Evolutionary conservation across 2,888 invertebrate genomes (phyloP).

Genomic region (Falcaria lacertinaria): DNA sequence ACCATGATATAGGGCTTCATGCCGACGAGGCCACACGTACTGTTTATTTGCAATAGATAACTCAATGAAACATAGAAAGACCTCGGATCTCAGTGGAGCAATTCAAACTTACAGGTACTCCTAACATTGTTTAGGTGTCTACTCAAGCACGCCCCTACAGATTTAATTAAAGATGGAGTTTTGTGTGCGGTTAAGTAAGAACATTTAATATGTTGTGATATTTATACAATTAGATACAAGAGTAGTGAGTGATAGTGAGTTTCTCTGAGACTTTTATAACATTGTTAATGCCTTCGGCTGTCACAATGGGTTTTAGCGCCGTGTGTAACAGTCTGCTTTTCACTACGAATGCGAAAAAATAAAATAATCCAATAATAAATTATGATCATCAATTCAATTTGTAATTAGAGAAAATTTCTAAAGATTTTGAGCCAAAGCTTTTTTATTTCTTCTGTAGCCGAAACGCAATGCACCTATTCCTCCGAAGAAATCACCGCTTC

Average conservation of each 20-base stretch:
- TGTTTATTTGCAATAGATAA: slow-evolving; percentile 1
- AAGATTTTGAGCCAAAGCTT: too few relatives aligned
- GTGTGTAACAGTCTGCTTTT: too few relatives aligned
- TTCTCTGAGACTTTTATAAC: too few relatives aligned
- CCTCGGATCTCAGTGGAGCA: slow-evolving; percentile 1
- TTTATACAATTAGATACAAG: background rate
- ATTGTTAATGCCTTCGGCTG: too few relatives aligned
- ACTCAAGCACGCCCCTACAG: background rate
- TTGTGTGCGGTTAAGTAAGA: background rate
- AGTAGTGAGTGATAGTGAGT: background rate
- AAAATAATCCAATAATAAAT: too few relatives aligned
- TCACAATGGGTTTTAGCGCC: too few relatives aligned
- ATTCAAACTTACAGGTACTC: slow-evolving; percentile 3
- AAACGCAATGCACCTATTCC: too few relatives aligned
- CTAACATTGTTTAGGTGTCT: slow-evolving; percentile 1
- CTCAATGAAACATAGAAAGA: slow-evolving; percentile 3
- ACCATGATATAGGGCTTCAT: background rate
- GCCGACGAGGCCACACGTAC: background rate
- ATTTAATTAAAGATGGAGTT: background rate
- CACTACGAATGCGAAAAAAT: too few relatives aligned
- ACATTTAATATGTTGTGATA: background rate
- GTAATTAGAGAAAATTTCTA: too few relatives aligned
- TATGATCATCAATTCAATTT: too few relatives aligned
- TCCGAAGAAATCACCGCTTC: too few relatives aligned
- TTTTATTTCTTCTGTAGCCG: too few relatives aligned